Conservation (phyloP, 2,797 vertebrate species). For the Scomberomorus guttatus region DNA sequence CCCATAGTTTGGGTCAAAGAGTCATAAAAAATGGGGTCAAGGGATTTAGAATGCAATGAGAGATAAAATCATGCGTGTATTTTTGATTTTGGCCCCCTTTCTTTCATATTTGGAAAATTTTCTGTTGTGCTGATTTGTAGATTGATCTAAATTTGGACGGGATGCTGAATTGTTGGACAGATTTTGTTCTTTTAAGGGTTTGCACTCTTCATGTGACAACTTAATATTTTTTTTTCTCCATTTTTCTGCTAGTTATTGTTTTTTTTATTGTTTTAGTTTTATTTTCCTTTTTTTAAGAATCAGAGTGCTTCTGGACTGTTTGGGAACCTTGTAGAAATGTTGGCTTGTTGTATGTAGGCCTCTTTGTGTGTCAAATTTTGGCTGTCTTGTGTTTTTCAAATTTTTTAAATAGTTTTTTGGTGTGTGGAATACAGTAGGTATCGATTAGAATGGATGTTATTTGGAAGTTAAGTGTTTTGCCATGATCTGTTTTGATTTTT, state of each 20-base stretch:
- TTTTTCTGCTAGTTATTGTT: background rate
- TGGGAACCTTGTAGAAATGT: too few relatives aligned
- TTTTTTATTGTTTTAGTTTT: too few relatives aligned
- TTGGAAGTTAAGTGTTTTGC: background rate
- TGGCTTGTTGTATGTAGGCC: too few relatives aligned
- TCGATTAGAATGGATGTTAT: background rate
- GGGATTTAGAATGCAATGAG: background rate
- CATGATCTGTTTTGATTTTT: conserved; percentile 27
- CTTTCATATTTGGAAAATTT: background rate
- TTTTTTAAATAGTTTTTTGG: background rate
- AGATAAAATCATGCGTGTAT: background rate
- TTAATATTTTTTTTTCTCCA: background rate
- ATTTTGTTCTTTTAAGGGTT: conserved; percentile 9
- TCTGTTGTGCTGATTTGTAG: background rate
- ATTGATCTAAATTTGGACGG: conserved; percentile 3
- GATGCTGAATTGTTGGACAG: background rate
- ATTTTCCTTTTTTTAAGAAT: too few relatives aligned
- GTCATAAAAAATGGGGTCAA: background rate
- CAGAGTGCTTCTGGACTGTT: too few relatives aligned
- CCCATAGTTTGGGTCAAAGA: background rate
- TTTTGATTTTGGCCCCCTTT: background rate
- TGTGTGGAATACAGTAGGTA: too few relatives aligned
- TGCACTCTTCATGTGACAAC: background rate
- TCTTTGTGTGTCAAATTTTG: too few relatives aligned
- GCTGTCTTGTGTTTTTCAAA: too few relatives aligned